These are phyloP conservation scores for Acanthiza pusilla DNA, from an alignment of 2,797 vertebrate species.

Conservation along the genomic window DNA sequence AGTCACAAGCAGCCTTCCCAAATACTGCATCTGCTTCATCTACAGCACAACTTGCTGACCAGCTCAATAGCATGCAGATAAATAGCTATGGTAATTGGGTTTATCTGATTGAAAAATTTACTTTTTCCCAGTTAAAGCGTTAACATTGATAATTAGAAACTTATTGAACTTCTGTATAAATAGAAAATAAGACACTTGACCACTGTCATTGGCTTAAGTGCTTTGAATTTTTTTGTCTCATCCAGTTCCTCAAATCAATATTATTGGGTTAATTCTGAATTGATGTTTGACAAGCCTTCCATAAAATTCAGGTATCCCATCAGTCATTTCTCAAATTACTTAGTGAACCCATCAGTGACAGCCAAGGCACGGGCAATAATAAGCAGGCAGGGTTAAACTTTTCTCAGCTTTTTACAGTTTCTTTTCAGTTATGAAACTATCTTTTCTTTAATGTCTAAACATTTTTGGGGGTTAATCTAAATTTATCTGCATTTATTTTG, in stretches of 20 bases:
- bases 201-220: background rate
- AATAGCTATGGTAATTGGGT: conserved; percentile 80
- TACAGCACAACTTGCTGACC: conserved; percentile 81
- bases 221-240: background rate
- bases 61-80: conserved; percentile 87
- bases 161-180: background rate
- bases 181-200: background rate
- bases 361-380: background rate
- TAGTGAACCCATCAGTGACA: background rate
- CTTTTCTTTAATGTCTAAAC: background rate
- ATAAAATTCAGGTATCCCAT: accelerated
- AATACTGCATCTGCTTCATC: conserved; percentile 66
- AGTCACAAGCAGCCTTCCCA: conserved; percentile 72
- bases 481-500: background rate
- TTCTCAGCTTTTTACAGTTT: background rate
- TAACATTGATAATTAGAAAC: background rate
- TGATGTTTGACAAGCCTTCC: background rate
- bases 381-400: background rate
- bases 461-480: background rate
- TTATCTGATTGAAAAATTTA: background rate
- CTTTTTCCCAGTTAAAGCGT: background rate
- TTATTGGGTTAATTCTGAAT: background rate
- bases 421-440: background rate
- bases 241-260: background rate
- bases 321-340: background rate